Conservation (phyloP, 2,797 vertebrate genomes). For the Heteromormyrus szaboi region DNA sequence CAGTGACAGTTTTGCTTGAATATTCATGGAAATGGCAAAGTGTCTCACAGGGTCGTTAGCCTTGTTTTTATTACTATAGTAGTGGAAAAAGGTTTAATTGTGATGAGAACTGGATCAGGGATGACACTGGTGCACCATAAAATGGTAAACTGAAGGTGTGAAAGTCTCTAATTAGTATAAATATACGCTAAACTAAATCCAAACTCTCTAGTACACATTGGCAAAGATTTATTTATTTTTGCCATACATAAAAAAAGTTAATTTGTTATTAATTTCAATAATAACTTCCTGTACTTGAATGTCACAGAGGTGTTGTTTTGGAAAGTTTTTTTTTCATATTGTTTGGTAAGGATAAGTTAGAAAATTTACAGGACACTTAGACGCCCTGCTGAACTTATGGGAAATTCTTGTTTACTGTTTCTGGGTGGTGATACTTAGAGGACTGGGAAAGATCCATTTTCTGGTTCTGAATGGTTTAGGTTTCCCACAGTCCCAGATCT, state of each 20-base stretch:
- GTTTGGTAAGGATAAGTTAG: neutral
- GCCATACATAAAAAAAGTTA: neutral
- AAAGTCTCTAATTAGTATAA: neutral
- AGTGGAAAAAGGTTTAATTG: neutral
- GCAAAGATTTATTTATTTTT: conserved; percentile 4
- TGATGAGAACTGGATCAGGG: neutral
- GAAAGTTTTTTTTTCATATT: neutral
- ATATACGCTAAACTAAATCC: neutral
- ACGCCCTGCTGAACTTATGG: neutral
- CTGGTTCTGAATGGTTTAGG: neutral
- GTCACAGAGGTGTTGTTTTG: neutral
- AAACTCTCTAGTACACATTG: neutral
- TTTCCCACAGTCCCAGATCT: neutral
- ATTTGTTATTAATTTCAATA: neutral
- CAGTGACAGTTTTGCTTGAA: neutral
- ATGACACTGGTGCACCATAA: neutral
- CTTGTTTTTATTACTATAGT: neutral
- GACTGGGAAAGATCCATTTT: neutral
- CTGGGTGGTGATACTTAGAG: neutral
- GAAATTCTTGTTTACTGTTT: neutral
- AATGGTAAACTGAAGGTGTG: neutral
- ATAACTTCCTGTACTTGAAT: neutral
- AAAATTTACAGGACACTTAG: neutral
- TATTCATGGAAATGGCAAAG: neutral
- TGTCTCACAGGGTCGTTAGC: neutral